Base-by-base conservation (phyloP, 2,888 invertebrate genomes). In the Heliothis peltigera region DNA sequence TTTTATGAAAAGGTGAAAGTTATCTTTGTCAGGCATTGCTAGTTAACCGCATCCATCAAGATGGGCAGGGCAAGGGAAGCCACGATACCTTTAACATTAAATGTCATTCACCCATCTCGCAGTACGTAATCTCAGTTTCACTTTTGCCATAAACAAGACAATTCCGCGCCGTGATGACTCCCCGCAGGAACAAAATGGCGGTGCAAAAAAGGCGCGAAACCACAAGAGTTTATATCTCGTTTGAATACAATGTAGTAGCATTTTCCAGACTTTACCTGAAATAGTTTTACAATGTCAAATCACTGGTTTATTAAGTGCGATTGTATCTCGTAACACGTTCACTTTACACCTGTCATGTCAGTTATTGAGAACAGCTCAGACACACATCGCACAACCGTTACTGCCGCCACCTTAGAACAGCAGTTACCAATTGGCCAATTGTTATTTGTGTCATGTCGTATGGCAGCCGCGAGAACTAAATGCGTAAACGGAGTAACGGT, bases 401-500 rank as follows among this genome's bases (percentile, higher is more conserved):
- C 49, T 61, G 57, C 58, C 52, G 57, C 58, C 52, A 57, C 72
- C 62, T 67, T 64, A 68, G 63, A 70, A 54, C 76, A 80, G 77
- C 78, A 85, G 81, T 78, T 83, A 85, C 84, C 85, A 87, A 89
- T 89, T 87, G 87, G 86, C 84, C 86, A 88, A 92, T 93, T 93
- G 89, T 91, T 92, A 94, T 93, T 94, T 87, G 88, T 92, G 93
- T 90, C 94, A 92, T 92, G 92, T 90, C 88, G 86, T 87, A 82
- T 80, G 84, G 84, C 84, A 74, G 81, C 80, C 87, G 90, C 88
- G 89, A 92, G 91, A 92, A 82, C 91, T 91, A 89, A 91, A 92
- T 91, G 91, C 91, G 92, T 93, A 89, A 91, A 92, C 83, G 86
- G 84, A 83, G 83, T 94, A 94, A 94, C 94, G 94, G 94, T 92